Percentiles rank a stretch among this genome's conserved stretches.
Conservation (phyloP, 2,797 vertebrate species). For the Schizopygopsis malacanthus region DNA sequence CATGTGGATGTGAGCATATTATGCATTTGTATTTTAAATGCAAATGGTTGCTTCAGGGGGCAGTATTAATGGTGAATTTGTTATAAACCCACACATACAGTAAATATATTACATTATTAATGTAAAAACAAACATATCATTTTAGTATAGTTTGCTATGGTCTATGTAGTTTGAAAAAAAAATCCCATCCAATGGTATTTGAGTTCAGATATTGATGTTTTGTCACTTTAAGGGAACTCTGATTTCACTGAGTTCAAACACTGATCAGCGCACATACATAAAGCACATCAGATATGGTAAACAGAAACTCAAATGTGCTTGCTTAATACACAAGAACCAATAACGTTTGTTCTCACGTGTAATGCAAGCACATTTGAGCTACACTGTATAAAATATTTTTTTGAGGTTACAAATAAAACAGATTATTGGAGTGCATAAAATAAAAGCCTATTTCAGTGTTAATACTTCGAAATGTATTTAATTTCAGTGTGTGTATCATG, state of each 20-base stretch:
- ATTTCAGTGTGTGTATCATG: background rate
- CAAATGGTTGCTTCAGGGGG: conserved; percentile 64
- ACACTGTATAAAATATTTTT: too few species aligned
- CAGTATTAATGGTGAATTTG: conserved; percentile 35
- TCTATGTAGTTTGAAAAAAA: background rate
- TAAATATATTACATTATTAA: background rate
- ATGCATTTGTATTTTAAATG: conserved; percentile 69
- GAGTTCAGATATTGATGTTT: background rate
- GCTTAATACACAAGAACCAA: background rate
- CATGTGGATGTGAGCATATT: conserved; percentile 13
- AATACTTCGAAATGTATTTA: background rate
- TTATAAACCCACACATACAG: background rate
- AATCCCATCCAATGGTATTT: background rate
- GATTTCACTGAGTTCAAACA: background rate
- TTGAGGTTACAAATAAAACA: background rate
- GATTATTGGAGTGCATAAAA: background rate
- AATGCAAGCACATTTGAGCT: background rate
- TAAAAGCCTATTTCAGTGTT: background rate
- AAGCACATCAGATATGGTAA: background rate
- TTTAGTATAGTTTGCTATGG: background rate
- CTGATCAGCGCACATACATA: background rate
- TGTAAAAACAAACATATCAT: background rate
- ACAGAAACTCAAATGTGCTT: background rate
- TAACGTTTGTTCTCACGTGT: background rate
- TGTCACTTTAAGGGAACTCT: background rate